A percentile compares a stretch with the other conserved stretches of the same genome.
Evolutionary conservation across 2,797 vertebrate species (phyloP).

Genomic region (Distichodus sexfasciatus): DNA sequence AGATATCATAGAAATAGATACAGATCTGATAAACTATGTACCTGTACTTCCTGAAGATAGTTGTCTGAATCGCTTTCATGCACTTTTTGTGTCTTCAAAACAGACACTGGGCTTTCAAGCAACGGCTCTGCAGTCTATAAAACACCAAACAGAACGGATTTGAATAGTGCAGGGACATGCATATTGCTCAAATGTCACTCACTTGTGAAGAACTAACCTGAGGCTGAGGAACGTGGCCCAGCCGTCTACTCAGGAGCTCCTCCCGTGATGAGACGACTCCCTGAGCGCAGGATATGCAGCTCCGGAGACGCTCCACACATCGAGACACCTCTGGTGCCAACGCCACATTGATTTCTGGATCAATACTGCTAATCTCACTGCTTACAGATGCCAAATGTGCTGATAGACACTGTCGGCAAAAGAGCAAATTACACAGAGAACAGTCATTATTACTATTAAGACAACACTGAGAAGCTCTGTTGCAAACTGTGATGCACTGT

Average conservation of each 20-base stretch:
- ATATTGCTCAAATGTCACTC: background rate
- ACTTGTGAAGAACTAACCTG: conserved; percentile 69
- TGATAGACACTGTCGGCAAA: conserved; percentile 72
- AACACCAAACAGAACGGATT: background rate
- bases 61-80: conserved; percentile 41
- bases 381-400: conserved; percentile 73
- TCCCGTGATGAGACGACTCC: conserved; percentile 60
- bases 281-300: conserved; percentile 64
- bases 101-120: conserved; percentile 33
- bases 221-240: conserved; percentile 65
- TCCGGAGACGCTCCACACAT: conserved; percentile 73
- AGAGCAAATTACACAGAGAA: too few species aligned
- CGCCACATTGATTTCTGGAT: conserved; percentile 54
- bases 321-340: conserved; percentile 57
- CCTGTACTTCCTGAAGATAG: conserved; percentile 56
- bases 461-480: background rate
- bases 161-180: background rate
- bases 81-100: conserved; percentile 50
- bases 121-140: conserved; percentile 28
- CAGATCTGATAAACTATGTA: conserved; percentile 38
- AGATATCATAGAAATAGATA: background rate
- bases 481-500: background rate
- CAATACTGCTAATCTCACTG: conserved; percentile 69
- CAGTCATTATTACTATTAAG: background rate
- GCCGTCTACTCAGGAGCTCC: conserved; percentile 64